Evolutionary conservation across 2,113 vertebrate genomes (phyloP).

Genomic region (Amphiprion percula): DNA sequence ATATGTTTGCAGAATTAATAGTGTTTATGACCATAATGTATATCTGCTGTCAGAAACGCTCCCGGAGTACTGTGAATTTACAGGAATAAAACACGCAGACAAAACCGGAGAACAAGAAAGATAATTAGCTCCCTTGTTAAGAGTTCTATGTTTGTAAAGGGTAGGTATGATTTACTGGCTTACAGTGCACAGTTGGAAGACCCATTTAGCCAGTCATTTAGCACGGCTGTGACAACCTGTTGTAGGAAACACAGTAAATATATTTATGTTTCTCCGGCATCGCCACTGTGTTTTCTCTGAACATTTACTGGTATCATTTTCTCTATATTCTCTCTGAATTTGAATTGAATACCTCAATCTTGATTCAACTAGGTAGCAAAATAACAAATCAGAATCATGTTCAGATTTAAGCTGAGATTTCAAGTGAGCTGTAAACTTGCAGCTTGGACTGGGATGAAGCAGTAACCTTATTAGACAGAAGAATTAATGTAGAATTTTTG

Average conservation of each 20-base stretch:
- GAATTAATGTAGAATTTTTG: background rate
- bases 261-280: no score
- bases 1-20: conserved; percentile 37
- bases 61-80: conserved; percentile 26
- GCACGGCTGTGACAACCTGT: background rate
- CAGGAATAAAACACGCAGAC: conserved; percentile 25
- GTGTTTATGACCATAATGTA: conserved; percentile 55
- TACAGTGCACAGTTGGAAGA: conserved; percentile 6
- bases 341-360: background rate
- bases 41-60: conserved; percentile 24
- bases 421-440: background rate
- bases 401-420: background rate
- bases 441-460: background rate
- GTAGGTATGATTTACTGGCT: conserved; percentile 34
- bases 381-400: background rate
- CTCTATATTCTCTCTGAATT: background rate
- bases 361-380: background rate
- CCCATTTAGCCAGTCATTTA: conserved; percentile 19
- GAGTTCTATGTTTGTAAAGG: conserved; percentile 27
- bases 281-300: no score
- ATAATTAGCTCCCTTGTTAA: conserved; percentile 48
- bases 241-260: background rate
- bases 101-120: conserved; percentile 18
- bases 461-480: background rate
- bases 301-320: background rate